These are phyloP conservation scores for Hippoglossus stenolepis DNA, from an alignment of 2,113 vertebrate genomes.

Conservation along the genomic window DNA sequence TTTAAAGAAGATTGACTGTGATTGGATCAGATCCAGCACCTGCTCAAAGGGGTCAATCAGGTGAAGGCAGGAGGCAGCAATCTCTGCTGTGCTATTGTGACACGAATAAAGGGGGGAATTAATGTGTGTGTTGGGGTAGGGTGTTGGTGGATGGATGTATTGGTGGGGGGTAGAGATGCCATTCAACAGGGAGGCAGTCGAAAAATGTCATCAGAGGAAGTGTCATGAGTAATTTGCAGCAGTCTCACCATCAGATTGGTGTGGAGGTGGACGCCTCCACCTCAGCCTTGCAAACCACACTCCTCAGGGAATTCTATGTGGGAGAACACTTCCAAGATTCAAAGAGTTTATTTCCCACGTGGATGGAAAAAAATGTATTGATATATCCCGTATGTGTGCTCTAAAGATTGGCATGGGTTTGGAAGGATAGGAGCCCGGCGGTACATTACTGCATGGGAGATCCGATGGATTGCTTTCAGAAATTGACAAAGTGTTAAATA, in stretches of 20 bases:
- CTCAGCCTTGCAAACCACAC: constrained; percentile 48
- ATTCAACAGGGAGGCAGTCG: constrained; percentile 70
- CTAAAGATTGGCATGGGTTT: constrained; percentile 24
- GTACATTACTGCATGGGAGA: background rate
- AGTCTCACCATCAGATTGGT: constrained; percentile 62
- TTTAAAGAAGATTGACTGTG: constrained; percentile 80
- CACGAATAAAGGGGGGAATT: constrained; percentile 64
- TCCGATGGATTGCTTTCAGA: background rate
- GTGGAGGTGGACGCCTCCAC: constrained; percentile 65
- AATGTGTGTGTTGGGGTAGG: constrained; percentile 61
- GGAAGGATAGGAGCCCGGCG: constrained; percentile 5
- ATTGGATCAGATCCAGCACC: constrained; percentile 81
- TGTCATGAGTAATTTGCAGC: constrained; percentile 79
- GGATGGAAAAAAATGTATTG: constrained; percentile 46
- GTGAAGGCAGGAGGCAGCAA: constrained; percentile 75
- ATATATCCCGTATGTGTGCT: constrained; percentile 46
- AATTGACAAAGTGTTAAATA: background rate
- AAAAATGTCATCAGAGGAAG: constrained; percentile 80
- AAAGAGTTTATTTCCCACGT: constrained; percentile 56
- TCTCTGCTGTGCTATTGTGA: constrained; percentile 75
- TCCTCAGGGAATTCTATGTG: constrained; percentile 47
- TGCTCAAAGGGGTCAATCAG: constrained; percentile 80
- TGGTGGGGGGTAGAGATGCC: constrained; percentile 50
- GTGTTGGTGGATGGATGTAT: constrained; percentile 51
- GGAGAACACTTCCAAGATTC: constrained; percentile 49